phyloP scores from a whole-genome alignment of 2,888 invertebrate species.

The Drosophila multiciliata region DNA sequence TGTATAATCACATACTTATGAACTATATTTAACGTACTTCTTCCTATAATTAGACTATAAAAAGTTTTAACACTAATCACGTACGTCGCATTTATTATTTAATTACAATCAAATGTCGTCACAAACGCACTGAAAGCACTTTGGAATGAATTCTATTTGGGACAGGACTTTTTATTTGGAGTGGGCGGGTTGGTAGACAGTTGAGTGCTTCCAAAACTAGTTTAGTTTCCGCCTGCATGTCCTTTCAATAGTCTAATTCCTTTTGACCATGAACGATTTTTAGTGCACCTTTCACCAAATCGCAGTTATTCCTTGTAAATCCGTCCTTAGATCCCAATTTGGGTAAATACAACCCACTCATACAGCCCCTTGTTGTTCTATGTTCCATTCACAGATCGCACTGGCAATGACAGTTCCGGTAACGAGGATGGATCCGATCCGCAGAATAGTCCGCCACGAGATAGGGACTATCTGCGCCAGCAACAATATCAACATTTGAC shows the following conservation, averaged over 20 bases:
- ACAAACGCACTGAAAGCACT: constrained; percentile 40
- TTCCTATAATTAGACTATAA: constrained; percentile 30
- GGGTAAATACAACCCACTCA: neutral
- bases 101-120: constrained; percentile 39
- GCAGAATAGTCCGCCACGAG: constrained; percentile 87
- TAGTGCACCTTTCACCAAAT: constrained; percentile 28
- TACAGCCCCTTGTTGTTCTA: constrained; percentile 4
- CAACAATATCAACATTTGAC: constrained; percentile 77
- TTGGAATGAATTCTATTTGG: constrained; percentile 16
- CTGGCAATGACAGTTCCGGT: constrained; percentile 86
- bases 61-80: constrained; percentile 52
- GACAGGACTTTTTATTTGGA: neutral
- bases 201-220: neutral
- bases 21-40: constrained; percentile 13
- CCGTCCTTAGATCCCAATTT: neutral
- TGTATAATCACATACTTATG: neutral
- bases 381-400: constrained; percentile 75
- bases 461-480: constrained; percentile 84
- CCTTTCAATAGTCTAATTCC: constrained; percentile 14
- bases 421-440: constrained; percentile 89
- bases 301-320: constrained; percentile 3
- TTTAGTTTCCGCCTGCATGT: constrained; percentile 31
- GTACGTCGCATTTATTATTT: constrained; percentile 53
- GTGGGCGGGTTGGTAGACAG: neutral
- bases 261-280: constrained; percentile 4